These are phyloP conservation scores for Podilymbus podiceps DNA, from an alignment of 2,113 vertebrate species.

Conservation along the genomic window DNA sequence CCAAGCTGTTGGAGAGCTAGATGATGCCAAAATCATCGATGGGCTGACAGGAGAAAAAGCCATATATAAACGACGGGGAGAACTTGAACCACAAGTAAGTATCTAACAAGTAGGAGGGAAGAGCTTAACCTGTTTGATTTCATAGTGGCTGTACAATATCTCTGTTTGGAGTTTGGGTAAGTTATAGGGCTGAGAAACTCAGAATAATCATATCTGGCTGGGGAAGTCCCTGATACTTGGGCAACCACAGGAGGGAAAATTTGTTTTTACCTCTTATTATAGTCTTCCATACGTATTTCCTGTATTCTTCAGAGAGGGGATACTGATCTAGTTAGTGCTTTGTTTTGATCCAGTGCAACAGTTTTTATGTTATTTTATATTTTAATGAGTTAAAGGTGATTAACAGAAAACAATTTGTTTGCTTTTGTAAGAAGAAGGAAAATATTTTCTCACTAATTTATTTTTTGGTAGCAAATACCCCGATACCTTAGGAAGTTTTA, in stretches of 20 bases:
- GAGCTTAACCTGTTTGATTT: not conserved
- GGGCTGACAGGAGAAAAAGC: conserved; percentile 93
- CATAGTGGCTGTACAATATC: not conserved
- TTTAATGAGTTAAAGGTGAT: not conserved
- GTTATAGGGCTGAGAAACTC: not conserved
- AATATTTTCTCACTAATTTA: not conserved
- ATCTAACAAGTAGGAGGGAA: not conserved
- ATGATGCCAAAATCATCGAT: conserved; percentile 96
- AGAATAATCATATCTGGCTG: not conserved
- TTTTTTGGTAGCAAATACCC: not conserved
- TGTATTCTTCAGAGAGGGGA: not conserved
- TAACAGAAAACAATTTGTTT: not conserved
- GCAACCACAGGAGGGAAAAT: not conserved
- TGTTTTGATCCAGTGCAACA: not conserved
- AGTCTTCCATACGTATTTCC: not conserved
- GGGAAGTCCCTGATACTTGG: not conserved
- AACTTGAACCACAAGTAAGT: conserved; percentile 90
- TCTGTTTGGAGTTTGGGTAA: not conserved
- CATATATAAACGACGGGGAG: conserved; percentile 92
- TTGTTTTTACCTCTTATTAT: not conserved
- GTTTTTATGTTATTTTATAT: not conserved
- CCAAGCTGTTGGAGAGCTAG: conserved; percentile 90
- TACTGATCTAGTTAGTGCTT: not conserved
- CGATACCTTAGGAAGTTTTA: not conserved
- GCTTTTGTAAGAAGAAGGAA: not conserved